Evolutionary conservation across 2,113 vertebrate genomes (phyloP).

Genomic region (Pedionomus torquatus): DNA sequence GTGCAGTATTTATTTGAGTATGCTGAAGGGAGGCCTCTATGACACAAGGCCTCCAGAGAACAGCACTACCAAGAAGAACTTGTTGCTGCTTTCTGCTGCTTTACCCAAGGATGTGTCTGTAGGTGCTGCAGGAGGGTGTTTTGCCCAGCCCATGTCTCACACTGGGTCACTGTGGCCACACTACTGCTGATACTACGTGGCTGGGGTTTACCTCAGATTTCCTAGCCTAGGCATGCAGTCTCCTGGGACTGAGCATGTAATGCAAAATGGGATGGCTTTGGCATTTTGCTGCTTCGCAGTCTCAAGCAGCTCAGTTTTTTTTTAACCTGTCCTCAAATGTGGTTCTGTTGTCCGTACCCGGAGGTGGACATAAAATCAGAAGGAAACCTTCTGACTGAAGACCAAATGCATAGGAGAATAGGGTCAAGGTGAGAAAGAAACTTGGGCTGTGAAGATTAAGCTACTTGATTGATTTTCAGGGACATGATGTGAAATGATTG

Average conservation of each 20-base stretch:
- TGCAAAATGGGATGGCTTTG: neutral
- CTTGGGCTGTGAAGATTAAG: neutral
- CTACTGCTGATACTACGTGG: neutral
- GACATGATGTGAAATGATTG: neutral
- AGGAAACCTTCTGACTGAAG: neutral
- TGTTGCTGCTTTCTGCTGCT: neutral
- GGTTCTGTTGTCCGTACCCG: fast-evolving
- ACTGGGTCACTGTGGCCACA: neutral
- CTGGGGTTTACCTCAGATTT: neutral
- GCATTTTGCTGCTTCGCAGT: neutral
- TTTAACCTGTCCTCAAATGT: neutral
- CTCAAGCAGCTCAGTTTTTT: neutral
- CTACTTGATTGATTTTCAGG: neutral
- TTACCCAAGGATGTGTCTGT: neutral
- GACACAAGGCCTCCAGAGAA: neutral
- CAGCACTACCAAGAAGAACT: neutral
- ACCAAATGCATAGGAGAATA: neutral
- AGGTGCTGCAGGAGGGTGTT: neutral
- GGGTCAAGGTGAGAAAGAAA: too few relatives aligned
- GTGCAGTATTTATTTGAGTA: neutral
- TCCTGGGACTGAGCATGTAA: neutral
- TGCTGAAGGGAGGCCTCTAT: neutral
- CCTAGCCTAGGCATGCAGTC: neutral
- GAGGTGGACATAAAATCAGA: neutral
- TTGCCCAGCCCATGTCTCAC: neutral